Conservation (phyloP, 2,888 invertebrate species). For the Caenorhabditis sp. region DNA sequence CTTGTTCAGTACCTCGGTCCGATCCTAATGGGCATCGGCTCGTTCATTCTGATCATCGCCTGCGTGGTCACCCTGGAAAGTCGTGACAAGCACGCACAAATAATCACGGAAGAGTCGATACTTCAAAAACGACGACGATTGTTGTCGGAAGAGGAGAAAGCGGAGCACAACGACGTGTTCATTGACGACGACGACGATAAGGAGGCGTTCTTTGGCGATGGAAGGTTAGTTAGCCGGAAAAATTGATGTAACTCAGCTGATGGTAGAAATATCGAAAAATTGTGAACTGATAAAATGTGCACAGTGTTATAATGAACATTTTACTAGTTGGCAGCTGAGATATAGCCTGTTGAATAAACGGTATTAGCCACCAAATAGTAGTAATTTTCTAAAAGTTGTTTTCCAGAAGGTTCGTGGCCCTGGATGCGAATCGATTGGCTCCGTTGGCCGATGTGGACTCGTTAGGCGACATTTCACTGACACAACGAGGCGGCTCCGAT, state of each 20-base stretch:
- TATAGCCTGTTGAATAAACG: too few species aligned
- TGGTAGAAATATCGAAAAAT: too few species aligned
- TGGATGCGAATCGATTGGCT: constrained; percentile 53
- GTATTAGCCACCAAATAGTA: too few species aligned
- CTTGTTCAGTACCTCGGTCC: constrained; percentile 88
- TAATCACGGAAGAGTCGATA: constrained; percentile 57
- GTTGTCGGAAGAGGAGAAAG: constrained; percentile 37
- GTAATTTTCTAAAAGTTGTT: too few species aligned
- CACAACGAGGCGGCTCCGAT: constrained; percentile 31
- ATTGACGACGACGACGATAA: constrained; percentile 48
- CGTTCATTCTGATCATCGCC: constrained; percentile 96
- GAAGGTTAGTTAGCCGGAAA: too few species aligned
- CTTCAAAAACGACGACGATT: constrained; percentile 37
- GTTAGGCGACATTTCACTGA: constrained; percentile 41
- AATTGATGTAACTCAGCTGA: too few species aligned
- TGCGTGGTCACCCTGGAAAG: constrained; percentile 99
- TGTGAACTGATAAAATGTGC: too few species aligned
- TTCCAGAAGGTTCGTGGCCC: constrained; percentile 42
- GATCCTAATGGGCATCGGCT: constrained; percentile 96
- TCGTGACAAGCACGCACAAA: constrained; percentile 88
- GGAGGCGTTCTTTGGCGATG: constrained; percentile 32
- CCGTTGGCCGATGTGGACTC: constrained; percentile 57
- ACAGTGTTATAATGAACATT: too few species aligned
- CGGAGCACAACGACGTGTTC: constrained; percentile 49
- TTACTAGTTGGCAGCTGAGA: too few species aligned